These are phyloP conservation scores for Linepithema humile DNA, from an alignment of 1,140 invertebrate genomes.

Conservation along the genomic window DNA sequence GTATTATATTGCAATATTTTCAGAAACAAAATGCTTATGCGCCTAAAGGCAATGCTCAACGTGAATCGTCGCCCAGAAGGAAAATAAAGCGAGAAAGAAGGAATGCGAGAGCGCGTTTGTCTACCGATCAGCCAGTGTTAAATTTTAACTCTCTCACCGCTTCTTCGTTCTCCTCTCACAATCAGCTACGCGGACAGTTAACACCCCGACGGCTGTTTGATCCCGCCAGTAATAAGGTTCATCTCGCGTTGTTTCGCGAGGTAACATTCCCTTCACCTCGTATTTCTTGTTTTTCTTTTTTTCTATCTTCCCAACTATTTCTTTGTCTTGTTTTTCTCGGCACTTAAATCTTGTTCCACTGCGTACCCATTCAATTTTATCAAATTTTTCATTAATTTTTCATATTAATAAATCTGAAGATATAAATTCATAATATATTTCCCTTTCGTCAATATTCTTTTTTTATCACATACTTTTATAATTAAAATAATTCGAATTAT, in stretches of 20 bases:
- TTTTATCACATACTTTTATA: background rate
- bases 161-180: conserved; percentile 10
- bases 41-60: no score
- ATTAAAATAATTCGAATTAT: background rate
- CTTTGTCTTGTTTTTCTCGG: background rate
- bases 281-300: conserved; percentile 28
- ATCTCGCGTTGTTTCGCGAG: conserved; percentile 40
- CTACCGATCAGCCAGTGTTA: conserved; percentile 19
- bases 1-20: no score
- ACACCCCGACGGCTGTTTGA: conserved; percentile 73
- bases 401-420: no score
- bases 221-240: conserved; percentile 62
- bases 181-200: conserved; percentile 63
- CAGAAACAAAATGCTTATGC: no score
- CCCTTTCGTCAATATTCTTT: background rate
- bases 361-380: background rate
- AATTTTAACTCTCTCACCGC: conserved; percentile 33
- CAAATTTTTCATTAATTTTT: conserved; percentile 12
- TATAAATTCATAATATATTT: conserved; percentile 5
- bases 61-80: background rate
- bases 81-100: background rate
- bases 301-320: conserved; percentile 2
- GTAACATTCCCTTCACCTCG: conserved; percentile 31
- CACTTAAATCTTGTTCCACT: background rate
- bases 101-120: background rate